Evolutionary conservation across 2,113 vertebrate genomes (phyloP).

Genomic region (Saguinus midas): DNA sequence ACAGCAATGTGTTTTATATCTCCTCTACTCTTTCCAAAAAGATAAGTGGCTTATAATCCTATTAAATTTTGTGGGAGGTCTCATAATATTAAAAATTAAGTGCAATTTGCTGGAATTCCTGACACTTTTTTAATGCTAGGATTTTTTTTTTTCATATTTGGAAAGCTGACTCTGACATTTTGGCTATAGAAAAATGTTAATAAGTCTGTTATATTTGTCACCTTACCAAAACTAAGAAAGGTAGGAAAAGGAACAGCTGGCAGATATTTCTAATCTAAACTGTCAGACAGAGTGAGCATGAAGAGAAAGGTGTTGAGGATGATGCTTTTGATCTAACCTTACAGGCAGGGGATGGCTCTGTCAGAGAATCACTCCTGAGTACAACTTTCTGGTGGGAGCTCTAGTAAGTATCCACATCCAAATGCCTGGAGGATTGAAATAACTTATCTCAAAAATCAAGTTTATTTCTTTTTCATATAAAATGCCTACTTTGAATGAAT

Average conservation of each 20-base stretch:
- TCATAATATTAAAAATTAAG: not conserved
- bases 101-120: not conserved
- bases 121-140: not conserved
- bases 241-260: conserved; percentile 70
- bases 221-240: conserved; percentile 62
- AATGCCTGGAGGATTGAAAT: not conserved
- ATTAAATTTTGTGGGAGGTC: not conserved
- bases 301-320: conserved; percentile 47
- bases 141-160: not conserved
- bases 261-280: conserved; percentile 64
- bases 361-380: not conserved
- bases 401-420: not conserved
- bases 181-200: conserved; percentile 57
- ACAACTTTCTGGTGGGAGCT: not conserved
- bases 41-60: not conserved
- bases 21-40: not conserved
- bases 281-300: conserved; percentile 10
- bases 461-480: not conserved
- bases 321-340: conserved; percentile 36
- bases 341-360: not conserved
- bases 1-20: not conserved
- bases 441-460: not conserved
- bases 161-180: conserved; percentile 67
- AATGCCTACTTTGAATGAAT: not conserved
- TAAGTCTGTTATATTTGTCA: conserved; percentile 71